These are phyloP conservation scores for Ochropleura plecta DNA, from an alignment of 2,888 invertebrate species.

Conservation along the genomic window DNA sequence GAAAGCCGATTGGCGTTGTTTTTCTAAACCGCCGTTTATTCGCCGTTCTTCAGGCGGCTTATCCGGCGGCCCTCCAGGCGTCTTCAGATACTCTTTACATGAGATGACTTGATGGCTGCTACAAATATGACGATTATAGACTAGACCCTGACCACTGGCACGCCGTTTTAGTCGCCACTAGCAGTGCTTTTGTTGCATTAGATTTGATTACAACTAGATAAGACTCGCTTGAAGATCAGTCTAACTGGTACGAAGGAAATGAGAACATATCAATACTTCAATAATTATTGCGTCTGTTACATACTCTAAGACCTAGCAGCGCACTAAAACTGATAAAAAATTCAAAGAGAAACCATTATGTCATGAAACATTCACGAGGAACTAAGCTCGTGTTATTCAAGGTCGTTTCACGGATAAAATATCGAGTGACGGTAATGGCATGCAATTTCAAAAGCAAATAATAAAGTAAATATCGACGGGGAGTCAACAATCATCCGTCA, in stretches of 20 bases:
- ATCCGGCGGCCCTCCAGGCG: conserved; percentile 42
- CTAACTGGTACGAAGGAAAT: neutral
- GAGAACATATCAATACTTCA: neutral
- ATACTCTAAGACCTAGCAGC: neutral
- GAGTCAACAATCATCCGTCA: neutral
- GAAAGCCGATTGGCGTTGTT: conserved; percentile 48
- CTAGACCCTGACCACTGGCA: neutral
- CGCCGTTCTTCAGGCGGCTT: conserved; percentile 39
- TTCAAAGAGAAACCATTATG: neutral
- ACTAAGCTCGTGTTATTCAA: neutral
- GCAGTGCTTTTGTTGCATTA: neutral
- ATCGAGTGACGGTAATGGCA: neutral
- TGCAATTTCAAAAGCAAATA: neutral
- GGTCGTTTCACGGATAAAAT: neutral
- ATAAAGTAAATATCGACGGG: neutral
- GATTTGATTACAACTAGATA: neutral
- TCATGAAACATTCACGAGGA: conserved; percentile 9
- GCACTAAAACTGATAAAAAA: neutral
- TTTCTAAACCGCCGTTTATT: conserved; percentile 52
- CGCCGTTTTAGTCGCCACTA: conserved; percentile 23
- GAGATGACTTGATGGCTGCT: conserved; percentile 49
- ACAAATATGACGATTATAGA: conserved; percentile 50
- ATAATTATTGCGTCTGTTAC: neutral
- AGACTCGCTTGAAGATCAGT: neutral
- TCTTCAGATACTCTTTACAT: conserved; percentile 42